Conservation (phyloP, 2,797 vertebrate genomes). For the Neomorphus geoffroyi region DNA sequence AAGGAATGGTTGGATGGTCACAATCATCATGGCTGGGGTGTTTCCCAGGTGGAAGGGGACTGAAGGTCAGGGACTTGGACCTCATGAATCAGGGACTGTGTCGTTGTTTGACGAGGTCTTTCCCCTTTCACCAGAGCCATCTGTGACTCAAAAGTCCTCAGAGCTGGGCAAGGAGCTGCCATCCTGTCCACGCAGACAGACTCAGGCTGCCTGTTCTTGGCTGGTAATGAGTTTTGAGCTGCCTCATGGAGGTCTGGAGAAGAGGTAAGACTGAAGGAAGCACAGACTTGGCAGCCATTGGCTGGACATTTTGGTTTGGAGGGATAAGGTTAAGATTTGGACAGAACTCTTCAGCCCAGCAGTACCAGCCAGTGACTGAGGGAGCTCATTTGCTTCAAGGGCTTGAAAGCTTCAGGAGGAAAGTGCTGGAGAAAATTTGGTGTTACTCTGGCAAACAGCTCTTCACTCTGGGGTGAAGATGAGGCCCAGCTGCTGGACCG, state of each 20-base stretch:
- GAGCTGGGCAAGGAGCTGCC: not conserved
- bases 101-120: not conserved
- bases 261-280: not conserved
- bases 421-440: not conserved
- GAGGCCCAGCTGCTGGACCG: not conserved
- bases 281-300: not conserved
- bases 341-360: not conserved
- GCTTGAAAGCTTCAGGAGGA: not conserved
- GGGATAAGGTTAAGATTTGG: not conserved
- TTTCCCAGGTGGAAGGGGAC: not conserved
- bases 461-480: not conserved
- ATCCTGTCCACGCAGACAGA: not conserved
- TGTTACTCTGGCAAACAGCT: not conserved
- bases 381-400: not conserved
- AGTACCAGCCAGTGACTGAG: not conserved
- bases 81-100: fast-evolving
- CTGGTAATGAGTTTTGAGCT: not conserved
- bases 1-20: not conserved
- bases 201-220: not conserved
- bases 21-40: not conserved
- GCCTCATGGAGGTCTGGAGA: not conserved
- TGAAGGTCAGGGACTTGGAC: not conserved
- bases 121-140: not conserved
- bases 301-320: not conserved
- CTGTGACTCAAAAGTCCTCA: not conserved